These are phyloP conservation scores for Chloroceryle inda DNA, from an alignment of 2,797 vertebrate genomes.

Conservation along the genomic window DNA sequence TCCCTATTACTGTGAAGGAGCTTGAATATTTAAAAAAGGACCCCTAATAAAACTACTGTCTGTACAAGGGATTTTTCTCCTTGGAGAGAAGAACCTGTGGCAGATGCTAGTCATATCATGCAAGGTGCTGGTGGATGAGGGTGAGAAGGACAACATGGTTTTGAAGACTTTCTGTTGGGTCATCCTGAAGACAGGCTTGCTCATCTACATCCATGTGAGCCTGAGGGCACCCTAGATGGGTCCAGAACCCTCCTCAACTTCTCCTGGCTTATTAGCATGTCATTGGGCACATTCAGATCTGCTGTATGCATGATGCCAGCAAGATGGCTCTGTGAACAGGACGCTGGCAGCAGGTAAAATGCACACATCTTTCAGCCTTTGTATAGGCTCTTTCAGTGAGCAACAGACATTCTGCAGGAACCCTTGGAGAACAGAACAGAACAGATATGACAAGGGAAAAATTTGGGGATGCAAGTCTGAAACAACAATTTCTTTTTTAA, in stretches of 20 bases:
- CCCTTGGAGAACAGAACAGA: slow-evolving; percentile 16
- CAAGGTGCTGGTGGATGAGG: not conserved
- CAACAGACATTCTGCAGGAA: not conserved
- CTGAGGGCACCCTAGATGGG: not conserved
- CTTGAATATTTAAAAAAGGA: not conserved
- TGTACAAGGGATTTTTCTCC: not conserved
- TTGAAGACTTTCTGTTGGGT: not conserved
- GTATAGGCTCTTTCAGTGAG: slow-evolving; percentile 5
- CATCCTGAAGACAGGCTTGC: fast-evolving
- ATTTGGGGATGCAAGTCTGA: slow-evolving; percentile 21
- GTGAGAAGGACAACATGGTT: not conserved
- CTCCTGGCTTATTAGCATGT: not conserved
- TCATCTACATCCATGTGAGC: not conserved
- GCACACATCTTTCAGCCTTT: not conserved
- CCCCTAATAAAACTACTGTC: not conserved
- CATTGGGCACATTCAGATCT: fast-evolving
- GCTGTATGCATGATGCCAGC: not conserved
- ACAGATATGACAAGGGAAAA: slow-evolving; percentile 14
- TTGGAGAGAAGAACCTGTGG: not conserved
- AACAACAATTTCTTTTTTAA: slow-evolving; percentile 27
- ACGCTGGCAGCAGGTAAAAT: not conserved
- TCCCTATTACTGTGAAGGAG: not conserved
- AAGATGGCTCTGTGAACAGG: not conserved
- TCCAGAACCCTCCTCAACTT: not conserved
- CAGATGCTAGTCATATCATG: not conserved